Evolutionary conservation across 2,888 invertebrate species (phyloP), one percentile per base, ranked within the genome.

Genomic region (Epirrhoe alternata): DNA sequence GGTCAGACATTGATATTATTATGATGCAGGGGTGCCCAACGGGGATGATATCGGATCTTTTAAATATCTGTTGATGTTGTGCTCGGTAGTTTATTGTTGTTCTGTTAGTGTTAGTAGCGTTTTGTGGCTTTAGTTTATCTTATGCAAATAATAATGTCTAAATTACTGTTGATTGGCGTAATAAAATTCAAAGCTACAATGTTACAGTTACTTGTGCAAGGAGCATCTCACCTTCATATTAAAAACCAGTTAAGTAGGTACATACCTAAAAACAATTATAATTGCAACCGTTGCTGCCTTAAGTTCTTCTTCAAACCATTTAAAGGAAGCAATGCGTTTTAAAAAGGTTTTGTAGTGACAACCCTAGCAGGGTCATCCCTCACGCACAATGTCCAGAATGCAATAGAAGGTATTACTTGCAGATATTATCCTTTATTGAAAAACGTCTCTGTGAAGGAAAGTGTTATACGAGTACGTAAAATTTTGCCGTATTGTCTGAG

Each of bases 1-100:
- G 83, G 89, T 87, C 88, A 87, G 85, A 78, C 81, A 79, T 78
- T 79, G 81, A 79, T 81, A 75, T 75, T 74, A 66, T 70, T 70
- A 74, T 69, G 66, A 53, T 31, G 52, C n/a, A 86, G 86, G 88
- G 88, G 67, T 86, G 83, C 0, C 66, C n/a, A 49, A 12, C 30
- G 38, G 61, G 45, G 5, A 14, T 31, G 55, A 0, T 0, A 47
- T 49, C 33, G 1, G 57, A 56, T 63, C 59, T 49, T 52, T 52
- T 42, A 16, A 30, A 4, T 47, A 54, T 59, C 38, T 42, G 33
- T 38, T 64, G 30, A 51, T 14, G 33, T 42, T 59, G 42, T 51
- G n/a, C n/a, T n/a, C n/a, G n/a, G 7, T n/a, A 51, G 24, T 42
- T 30, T 42, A 24, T 12, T 56, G n/a, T 4, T 49, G 14, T 50